A percentile compares a stretch with the other conserved stretches of the same genome.
Evolutionary conservation across 2,888 invertebrate species (phyloP).

Genomic region (Zeuzera pyrina): DNA sequence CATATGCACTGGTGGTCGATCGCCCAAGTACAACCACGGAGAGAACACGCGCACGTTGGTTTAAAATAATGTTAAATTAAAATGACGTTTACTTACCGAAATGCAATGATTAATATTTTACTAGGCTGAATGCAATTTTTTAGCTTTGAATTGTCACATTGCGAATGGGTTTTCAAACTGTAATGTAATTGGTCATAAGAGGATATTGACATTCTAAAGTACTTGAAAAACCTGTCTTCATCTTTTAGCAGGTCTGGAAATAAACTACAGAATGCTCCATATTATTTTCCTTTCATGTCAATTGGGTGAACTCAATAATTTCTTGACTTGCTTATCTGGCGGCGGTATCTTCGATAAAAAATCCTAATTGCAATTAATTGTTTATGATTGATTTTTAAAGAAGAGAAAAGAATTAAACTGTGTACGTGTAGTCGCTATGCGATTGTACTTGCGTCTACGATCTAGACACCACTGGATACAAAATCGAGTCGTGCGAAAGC

Average conservation of each 20-base stretch:
- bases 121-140: conserved; percentile 2
- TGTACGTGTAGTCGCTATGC: background rate
- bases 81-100: too few relatives aligned
- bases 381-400: background rate
- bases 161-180: background rate
- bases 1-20: background rate
- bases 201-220: background rate
- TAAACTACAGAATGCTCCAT: background rate
- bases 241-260: conserved; percentile 2
- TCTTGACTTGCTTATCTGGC: background rate
- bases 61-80: too few relatives aligned
- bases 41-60: background rate
- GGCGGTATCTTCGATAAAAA: conserved; percentile 1
- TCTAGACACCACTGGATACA: too few relatives aligned
- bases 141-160: background rate
- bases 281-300: too few relatives aligned
- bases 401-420: background rate
- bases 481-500: too few relatives aligned
- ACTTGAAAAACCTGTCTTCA: background rate
- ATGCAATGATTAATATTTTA: too few relatives aligned
- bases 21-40: too few relatives aligned
- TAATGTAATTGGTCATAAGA: background rate
- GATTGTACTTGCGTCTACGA: background rate
- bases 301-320: background rate
- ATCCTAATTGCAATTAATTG: conserved; percentile 1